A percentile compares a stretch with the other conserved stretches of the same genome.
These are phyloP conservation scores for Rotaria macrura DNA, from an alignment of 2,888 invertebrate species.

Conservation along the genomic window DNA sequence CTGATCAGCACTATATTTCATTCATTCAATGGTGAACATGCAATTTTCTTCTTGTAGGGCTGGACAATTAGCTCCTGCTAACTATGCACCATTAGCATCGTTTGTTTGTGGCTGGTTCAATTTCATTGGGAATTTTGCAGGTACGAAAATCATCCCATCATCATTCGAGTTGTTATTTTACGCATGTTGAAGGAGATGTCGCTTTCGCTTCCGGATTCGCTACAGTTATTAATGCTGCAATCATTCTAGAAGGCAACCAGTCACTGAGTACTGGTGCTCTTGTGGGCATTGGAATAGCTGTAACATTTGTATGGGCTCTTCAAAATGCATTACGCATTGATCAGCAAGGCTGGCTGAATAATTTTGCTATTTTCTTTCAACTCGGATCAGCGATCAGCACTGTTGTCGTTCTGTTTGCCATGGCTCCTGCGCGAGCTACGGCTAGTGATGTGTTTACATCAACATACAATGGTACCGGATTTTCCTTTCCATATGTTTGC, in stretches of 20 bases:
- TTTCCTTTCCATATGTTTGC: neutral
- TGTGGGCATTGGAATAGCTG: neutral
- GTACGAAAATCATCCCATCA: too few species aligned
- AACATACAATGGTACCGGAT: neutral
- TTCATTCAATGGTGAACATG: neutral
- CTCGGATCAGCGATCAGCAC: neutral
- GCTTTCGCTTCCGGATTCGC: neutral
- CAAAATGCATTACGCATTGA: neutral
- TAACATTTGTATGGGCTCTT: neutral
- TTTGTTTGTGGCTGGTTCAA: neutral
- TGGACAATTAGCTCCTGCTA: neutral
- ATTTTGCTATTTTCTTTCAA: neutral
- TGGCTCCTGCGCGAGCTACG: neutral
- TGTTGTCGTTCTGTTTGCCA: neutral
- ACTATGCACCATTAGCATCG: neutral
- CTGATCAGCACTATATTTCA: too few species aligned
- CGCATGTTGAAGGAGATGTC: neutral
- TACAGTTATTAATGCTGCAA: neutral
- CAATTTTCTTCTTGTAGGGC: neutral
- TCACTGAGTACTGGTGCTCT: neutral
- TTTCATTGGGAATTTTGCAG: neutral
- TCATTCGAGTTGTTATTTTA: too few species aligned
- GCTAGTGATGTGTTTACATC: neutral
- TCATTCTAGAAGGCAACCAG: neutral
- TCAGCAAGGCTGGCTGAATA: neutral